Evolutionary conservation across 2,797 vertebrate species (phyloP).

Genomic region (Coccyzus lansbergi): DNA sequence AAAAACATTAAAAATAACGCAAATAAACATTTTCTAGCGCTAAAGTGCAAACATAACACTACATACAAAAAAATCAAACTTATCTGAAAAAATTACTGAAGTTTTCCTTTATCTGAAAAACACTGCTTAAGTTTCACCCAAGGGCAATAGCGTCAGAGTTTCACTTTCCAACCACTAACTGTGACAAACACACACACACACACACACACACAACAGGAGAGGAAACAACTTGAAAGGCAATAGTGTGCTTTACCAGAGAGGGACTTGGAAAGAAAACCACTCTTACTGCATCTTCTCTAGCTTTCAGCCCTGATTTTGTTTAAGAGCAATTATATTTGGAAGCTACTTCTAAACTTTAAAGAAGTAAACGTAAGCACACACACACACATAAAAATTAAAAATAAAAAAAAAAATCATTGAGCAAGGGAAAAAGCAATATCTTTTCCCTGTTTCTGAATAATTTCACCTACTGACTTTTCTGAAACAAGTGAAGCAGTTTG

Average conservation of each 20-base stretch:
- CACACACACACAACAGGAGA: neutral
- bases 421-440: neutral
- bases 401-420: neutral
- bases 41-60: neutral
- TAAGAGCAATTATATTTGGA: neutral
- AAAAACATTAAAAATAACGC: too few species aligned
- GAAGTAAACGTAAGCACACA: neutral
- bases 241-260: neutral
- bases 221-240: neutral
- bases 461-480: neutral
- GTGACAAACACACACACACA: neutral
- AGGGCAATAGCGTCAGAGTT: neutral
- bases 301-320: slow-evolving; percentile 17
- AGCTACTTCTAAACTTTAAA: neutral
- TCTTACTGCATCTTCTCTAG: neutral
- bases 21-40: neutral
- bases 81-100: neutral
- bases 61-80: neutral
- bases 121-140: neutral
- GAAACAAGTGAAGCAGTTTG: neutral
- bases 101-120: neutral
- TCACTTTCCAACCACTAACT: neutral
- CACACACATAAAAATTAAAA: neutral
- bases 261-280: neutral
- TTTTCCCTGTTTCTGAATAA: neutral